Percentiles rank a stretch among this genome's conserved stretches.
These are phyloP conservation scores for Dryobota labecula DNA, from an alignment of 2,888 invertebrate genomes.

Conservation along the genomic window DNA sequence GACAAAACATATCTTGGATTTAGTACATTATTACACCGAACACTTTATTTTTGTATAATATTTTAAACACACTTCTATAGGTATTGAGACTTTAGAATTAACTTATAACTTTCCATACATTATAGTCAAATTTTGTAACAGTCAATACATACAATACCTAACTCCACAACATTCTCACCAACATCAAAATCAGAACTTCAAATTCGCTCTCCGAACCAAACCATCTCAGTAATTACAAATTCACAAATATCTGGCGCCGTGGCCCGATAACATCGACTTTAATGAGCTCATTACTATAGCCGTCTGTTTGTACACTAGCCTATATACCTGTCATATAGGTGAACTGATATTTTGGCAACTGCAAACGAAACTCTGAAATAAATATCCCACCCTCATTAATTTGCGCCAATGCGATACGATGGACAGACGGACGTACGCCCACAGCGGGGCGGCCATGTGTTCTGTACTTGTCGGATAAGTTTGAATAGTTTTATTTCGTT, in stretches of 20 bases:
- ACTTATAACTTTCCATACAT: not conserved
- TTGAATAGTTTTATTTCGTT: not conserved
- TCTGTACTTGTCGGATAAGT: slow-evolving; percentile 42
- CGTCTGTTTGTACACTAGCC: slow-evolving; percentile 71
- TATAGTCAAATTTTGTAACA: not conserved
- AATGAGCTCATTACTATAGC: slow-evolving; percentile 79
- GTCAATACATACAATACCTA: not conserved
- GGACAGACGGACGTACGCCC: slow-evolving; percentile 80
- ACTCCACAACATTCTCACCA: not conserved
- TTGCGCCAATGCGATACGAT: slow-evolving; percentile 88
- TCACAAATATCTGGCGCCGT: slow-evolving; percentile 30
- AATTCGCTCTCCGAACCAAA: slow-evolving; percentile 2
- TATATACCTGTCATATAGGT: slow-evolving; percentile 67
- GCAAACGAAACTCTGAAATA: slow-evolving; percentile 85
- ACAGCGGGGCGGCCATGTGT: slow-evolving; percentile 69
- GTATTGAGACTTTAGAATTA: not conserved
- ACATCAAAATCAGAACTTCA: slow-evolving; percentile 7
- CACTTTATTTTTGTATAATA: not conserved
- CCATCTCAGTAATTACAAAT: slow-evolving; percentile 33
- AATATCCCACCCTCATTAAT: slow-evolving; percentile 89
- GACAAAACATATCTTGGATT: not conserved
- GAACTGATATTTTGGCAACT: slow-evolving; percentile 81
- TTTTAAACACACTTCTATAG: not conserved
- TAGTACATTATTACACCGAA: not conserved
- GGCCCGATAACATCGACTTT: slow-evolving; percentile 67